Evolutionary conservation across 2,888 invertebrate species (phyloP).

Genomic region (Pyralis farinalis): DNA sequence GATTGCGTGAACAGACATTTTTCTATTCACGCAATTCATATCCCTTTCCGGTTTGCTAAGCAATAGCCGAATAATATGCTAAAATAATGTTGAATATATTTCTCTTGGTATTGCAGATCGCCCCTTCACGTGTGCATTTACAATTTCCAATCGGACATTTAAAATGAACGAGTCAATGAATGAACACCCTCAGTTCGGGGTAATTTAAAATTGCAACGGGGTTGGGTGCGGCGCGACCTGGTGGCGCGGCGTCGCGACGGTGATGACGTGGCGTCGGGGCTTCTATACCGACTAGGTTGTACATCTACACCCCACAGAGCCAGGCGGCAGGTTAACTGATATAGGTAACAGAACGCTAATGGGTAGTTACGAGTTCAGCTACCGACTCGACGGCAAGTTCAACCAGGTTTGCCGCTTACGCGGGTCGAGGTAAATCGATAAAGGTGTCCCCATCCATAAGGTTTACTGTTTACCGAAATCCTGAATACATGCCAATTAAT

Average conservation of each 20-base stretch:
- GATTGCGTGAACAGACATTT: no score
- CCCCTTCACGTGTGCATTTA: conserved; percentile 39
- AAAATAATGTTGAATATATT: conserved; percentile 53
- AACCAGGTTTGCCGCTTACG: no score
- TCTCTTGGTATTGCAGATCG: conserved; percentile 38
- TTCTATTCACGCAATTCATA: conserved; percentile 64
- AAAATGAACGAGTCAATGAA: conserved; percentile 43
- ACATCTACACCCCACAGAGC: no score
- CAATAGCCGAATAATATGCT: conserved; percentile 48
- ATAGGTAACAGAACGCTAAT: no score
- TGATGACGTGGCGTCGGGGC: conserved; percentile 30
- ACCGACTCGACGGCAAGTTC: no score
- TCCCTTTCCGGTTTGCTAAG: conserved; percentile 65
- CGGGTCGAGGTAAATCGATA: no score
- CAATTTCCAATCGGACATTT: conserved; percentile 43
- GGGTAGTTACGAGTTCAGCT: no score
- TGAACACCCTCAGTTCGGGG: conserved; percentile 47
- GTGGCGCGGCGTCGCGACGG: conserved; percentile 32
- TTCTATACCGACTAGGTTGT: no score
- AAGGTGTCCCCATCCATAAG: no score
- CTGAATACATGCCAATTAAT: no score
- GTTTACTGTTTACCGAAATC: no score
- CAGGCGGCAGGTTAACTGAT: no score
- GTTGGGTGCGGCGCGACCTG: conserved; percentile 39
- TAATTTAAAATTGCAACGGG: conserved; percentile 67